Conservation (phyloP, 2,888 invertebrate genomes). For the Dryadula phaetusa region DNA sequence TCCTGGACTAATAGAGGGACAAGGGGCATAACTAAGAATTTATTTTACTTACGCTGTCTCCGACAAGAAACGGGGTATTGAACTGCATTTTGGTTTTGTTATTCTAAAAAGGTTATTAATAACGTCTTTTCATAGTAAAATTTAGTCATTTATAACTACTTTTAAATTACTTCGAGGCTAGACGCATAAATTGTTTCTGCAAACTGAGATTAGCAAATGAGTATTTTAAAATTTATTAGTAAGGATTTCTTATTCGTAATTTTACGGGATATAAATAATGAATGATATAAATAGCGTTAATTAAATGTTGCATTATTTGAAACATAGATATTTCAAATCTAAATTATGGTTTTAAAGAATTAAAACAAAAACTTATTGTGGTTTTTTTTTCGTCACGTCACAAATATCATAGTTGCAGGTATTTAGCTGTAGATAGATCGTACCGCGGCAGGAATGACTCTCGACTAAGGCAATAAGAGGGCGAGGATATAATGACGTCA, state of each 20-base stretch:
- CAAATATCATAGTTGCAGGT: too few species aligned
- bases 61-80: too few species aligned
- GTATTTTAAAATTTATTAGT: background rate
- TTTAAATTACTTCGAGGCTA: slow-evolving; percentile 15
- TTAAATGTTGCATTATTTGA: too few species aligned
- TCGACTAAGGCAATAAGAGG: too few species aligned
- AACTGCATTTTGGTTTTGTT: background rate
- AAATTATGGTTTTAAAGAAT: background rate
- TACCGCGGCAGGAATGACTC: too few species aligned
- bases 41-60: too few species aligned
- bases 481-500: too few species aligned
- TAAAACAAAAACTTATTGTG: too few species aligned
- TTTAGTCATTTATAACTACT: background rate
- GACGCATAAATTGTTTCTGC: slow-evolving; percentile 26
- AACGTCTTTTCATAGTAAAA: background rate
- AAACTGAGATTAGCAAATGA: background rate
- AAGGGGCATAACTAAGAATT: too few species aligned
- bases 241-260: background rate
- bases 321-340: background rate
- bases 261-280: background rate
- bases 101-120: background rate
- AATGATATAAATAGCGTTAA: background rate
- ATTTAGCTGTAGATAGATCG: too few species aligned
- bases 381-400: too few species aligned
- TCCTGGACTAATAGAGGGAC: too few species aligned